Conservation (phyloP, 2,113 vertebrate species). For the Xenus cinereus region DNA sequence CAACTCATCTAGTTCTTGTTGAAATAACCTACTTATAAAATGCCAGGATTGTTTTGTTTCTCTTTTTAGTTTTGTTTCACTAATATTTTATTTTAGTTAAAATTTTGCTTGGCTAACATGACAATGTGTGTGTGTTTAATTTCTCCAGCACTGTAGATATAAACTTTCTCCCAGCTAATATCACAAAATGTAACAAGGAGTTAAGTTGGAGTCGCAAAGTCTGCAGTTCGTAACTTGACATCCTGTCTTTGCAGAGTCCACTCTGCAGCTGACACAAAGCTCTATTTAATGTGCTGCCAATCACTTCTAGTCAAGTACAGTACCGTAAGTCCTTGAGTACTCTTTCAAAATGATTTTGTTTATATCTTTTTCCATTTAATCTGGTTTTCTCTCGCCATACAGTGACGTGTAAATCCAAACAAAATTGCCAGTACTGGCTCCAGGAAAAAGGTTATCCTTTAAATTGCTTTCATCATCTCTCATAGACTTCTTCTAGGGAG, state of each 20-base stretch:
- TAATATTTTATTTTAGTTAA: slow-evolving; percentile 54
- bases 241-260: slow-evolving; percentile 69
- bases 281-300: slow-evolving; percentile 74
- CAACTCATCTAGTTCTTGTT: slow-evolving; percentile 5
- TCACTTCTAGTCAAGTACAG: slow-evolving; percentile 60
- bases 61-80: slow-evolving; percentile 56
- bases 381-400: neutral
- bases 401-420: slow-evolving; percentile 26
- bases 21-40: slow-evolving; percentile 43
- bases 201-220: slow-evolving; percentile 75
- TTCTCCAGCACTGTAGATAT: slow-evolving; percentile 45
- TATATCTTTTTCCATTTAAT: slow-evolving; percentile 48
- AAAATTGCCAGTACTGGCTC: neutral
- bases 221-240: slow-evolving; percentile 74
- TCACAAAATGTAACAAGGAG: slow-evolving; percentile 70
- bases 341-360: slow-evolving; percentile 51
- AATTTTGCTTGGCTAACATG: slow-evolving; percentile 56
- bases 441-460: neutral
- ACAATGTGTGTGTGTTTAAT: slow-evolving; percentile 41
- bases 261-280: slow-evolving; percentile 72
- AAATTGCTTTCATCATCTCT: slow-evolving; percentile 7
- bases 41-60: slow-evolving; percentile 24
- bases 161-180: slow-evolving; percentile 70
- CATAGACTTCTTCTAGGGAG: neutral
- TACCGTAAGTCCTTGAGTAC: slow-evolving; percentile 64